These are phyloP conservation scores for Trichopoda pennipes DNA, from an alignment of 2,888 invertebrate genomes.

Conservation along the genomic window DNA sequence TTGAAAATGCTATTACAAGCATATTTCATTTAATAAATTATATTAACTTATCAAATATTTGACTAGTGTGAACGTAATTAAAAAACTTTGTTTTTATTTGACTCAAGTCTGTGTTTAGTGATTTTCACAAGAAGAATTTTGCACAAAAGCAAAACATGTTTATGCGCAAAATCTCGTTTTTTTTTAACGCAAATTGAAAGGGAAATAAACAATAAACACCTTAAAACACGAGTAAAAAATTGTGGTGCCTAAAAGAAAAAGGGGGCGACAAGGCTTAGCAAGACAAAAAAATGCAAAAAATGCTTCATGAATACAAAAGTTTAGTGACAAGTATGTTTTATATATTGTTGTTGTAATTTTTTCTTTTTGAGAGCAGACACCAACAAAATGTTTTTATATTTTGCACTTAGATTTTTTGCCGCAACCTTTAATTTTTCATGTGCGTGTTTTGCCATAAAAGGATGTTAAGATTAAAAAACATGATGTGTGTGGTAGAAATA, in stretches of 20 bases:
- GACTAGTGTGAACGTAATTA: neutral
- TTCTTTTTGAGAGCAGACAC: constrained; percentile 14
- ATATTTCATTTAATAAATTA: too few species aligned
- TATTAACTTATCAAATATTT: neutral
- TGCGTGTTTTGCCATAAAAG: constrained; percentile 9
- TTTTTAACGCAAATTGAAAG: constrained; percentile 42
- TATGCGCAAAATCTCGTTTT: constrained; percentile 42
- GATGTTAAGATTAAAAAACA: constrained; percentile 39
- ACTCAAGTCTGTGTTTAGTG: neutral
- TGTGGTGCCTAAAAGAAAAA: constrained; percentile 19
- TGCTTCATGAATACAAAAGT: constrained; percentile 21
- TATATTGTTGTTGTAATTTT: neutral
- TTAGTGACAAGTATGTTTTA: constrained; percentile 9
- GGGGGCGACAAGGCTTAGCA: constrained; percentile 15
- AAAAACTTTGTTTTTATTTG: neutral
- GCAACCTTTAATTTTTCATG: constrained; percentile 8
- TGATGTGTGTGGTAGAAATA: neutral
- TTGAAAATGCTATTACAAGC: too few species aligned
- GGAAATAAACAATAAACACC: constrained; percentile 66
- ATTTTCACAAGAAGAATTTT: neutral
- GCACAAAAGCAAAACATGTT: neutral
- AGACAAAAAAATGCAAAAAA: constrained; percentile 26
- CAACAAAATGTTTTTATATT: constrained; percentile 1
- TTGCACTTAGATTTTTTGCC: constrained; percentile 18
- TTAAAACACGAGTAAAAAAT: constrained; percentile 7